Base-by-base conservation (phyloP, 2,888 invertebrate genomes). In the Dynastes hyllus region DNA sequence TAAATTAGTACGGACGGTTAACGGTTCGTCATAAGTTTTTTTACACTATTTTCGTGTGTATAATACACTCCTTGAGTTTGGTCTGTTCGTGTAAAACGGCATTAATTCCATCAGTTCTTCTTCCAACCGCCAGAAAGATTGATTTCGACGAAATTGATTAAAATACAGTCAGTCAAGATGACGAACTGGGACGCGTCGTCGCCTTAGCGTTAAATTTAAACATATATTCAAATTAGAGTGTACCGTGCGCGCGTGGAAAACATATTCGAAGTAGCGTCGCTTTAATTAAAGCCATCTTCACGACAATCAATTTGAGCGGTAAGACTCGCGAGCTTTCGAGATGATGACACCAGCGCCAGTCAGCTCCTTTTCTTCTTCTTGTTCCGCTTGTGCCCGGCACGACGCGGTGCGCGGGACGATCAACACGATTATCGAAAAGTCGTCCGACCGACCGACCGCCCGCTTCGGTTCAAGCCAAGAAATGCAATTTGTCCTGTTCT, bases 151-250 rank as follows among this genome's bases (percentile, higher is more conserved):
- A 29, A 69, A 51, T 51, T 32, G 51, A 51, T 69, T 69, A 51
- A 22, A 22, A 29, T 22, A 22, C 13, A 51, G 16, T 69, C 51
- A 29, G 11, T 69, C 27, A 51, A 51, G 51, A 69, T 29, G 69
- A 29, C 69, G 69, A 11, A 69, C 69, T 29, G 55, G 51, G 69
- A 50, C 66, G 22, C 63, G 63, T 63, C 63, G 63, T 32, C 63
- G 63, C 63, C 63, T 27, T 29, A 9, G 50, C 40, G 50, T 51
- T 51, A 69, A 69, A 69, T 69, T 69, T 69, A 69, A 51, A 69
- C 69, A 69, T 63, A 32, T 69, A 69, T 69, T 69, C 51, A 69
- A 69, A 69, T 69, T 69, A 69, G 69, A 69, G 22, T 69, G 69
- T n/a, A 51, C 50, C 51, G 69, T 9, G 69, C 29, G 29, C 51